phyloP scores from a whole-genome alignment of 2,888 invertebrate genomes.

The Amblyjoppa proteus region DNA sequence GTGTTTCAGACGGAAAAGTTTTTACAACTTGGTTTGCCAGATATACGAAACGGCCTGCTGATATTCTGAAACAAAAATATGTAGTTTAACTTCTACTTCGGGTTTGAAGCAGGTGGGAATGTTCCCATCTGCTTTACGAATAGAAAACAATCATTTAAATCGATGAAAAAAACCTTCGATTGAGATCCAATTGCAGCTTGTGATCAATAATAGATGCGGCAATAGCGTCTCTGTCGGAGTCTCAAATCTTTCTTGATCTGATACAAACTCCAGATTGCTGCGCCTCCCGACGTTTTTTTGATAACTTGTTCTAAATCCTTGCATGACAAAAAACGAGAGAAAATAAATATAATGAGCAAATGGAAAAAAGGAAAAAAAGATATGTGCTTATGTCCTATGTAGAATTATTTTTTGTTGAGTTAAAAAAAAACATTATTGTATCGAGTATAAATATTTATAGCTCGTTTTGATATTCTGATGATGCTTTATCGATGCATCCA shows the following conservation, averaged over 20 bases:
- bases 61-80: conserved; percentile 36
- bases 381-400: too few relatives aligned
- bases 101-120: not conserved
- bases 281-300: conserved; percentile 30
- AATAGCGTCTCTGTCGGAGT: conserved; percentile 38
- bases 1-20: conserved; percentile 35
- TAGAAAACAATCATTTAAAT: not conserved
- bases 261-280: conserved; percentile 34
- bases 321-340: too few relatives aligned
- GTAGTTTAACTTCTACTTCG: conserved; percentile 1
- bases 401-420: too few relatives aligned
- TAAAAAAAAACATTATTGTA: too few relatives aligned
- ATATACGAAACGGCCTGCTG: conserved; percentile 38
- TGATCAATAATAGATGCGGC: conserved; percentile 44
- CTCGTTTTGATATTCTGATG: too few relatives aligned
- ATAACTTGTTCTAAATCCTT: conserved; percentile 14
- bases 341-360: not conserved
- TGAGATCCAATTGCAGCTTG: conserved; percentile 42
- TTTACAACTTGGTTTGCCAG: conserved; percentile 31
- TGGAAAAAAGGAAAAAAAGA: too few relatives aligned
- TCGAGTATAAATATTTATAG: too few relatives aligned
- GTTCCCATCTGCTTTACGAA: not conserved
- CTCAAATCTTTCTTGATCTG: conserved; percentile 27
- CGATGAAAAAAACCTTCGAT: conserved; percentile 31
- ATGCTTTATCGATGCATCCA: too few relatives aligned